A percentile compares a stretch with the other conserved stretches of the same genome.
Evolutionary conservation across 2,888 invertebrate genomes (phyloP).

Genomic region (Eupelmus urozonus): DNA sequence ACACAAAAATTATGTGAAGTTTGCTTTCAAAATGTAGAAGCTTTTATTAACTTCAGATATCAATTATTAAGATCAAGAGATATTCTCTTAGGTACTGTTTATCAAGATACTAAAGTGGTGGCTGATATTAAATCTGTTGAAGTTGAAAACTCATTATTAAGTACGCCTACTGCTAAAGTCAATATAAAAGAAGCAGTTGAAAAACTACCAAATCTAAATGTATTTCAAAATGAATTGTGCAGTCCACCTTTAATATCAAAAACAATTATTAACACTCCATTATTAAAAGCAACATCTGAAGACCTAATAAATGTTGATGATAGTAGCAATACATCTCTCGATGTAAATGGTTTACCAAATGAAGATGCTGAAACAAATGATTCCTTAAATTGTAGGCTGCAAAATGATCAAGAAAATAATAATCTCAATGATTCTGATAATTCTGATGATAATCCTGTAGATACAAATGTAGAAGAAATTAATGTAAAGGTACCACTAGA

Average conservation of each 20-base stretch:
- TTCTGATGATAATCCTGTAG: constrained; percentile 54
- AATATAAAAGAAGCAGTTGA: background rate
- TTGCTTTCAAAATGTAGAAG: constrained; percentile 70
- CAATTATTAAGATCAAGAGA: constrained; percentile 59
- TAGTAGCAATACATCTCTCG: constrained; percentile 53
- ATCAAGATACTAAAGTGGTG: constrained; percentile 21
- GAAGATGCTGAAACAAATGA: constrained; percentile 53
- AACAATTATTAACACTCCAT: constrained; percentile 23
- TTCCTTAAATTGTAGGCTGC: constrained; percentile 40
- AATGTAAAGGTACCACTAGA: constrained; percentile 52
- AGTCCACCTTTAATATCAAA: constrained; percentile 12
- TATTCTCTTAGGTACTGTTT: constrained; percentile 39
- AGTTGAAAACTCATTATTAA: constrained; percentile 13
- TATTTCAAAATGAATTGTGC: constrained; percentile 36
- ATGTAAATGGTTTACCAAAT: constrained; percentile 52
- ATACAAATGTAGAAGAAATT: constrained; percentile 48
- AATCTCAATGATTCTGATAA: constrained; percentile 59
- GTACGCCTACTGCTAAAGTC: constrained; percentile 2
- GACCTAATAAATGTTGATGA: constrained; percentile 63
- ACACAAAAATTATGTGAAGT: constrained; percentile 77
- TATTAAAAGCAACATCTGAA: constrained; percentile 50
- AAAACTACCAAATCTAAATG: constrained; percentile 13
- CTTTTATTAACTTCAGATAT: constrained; percentile 60
- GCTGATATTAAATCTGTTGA: constrained; percentile 13
- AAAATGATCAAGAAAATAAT: constrained; percentile 62